Evolutionary conservation across 2,797 vertebrate genomes (phyloP), one percentile per base, ranked within the genome.

Genomic region (Rhinophrynus dorsalis): DNA sequence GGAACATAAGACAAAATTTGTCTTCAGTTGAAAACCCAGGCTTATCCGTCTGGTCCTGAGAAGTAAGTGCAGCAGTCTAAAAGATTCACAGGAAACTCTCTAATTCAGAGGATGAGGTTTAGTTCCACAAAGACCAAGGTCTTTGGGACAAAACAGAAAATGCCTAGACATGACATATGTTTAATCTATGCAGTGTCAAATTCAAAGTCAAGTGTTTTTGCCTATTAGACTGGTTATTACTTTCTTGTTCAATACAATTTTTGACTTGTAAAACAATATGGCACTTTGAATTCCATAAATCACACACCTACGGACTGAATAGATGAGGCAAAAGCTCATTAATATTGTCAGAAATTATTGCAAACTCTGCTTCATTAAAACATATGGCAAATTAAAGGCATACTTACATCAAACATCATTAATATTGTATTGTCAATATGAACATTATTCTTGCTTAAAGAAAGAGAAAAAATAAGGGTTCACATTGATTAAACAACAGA

Each of bases 261-360:
- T 33, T 44, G 33, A 40, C 29, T 56, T 48, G 32, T 7, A 63
- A 20, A 5, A 23, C 2, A 29, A 57, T 10, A 51, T 50, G 13
- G 9, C 32, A 69, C 1, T n/a, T 11, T 38, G 42, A 12, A 23
- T 32, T 6, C 18, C 48, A 50, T 72, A 57, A 72, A 72, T 72
- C 54, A 72, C 33, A 65, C 51, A 51, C 61, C 60, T 50, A 58
- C 60, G 50, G 24, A 50, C 51, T 24, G 33, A 18, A 61, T 13
- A 48, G 47, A 78, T 44, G 50, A 54, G 65, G 65, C 76, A 65
- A 67, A 23, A 21, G 33, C 44, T 76, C 56, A 9, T 77, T 67
- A 71, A 50, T 58, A 68, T 5, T 12, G 38, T 7, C 32, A 74
- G 76, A 30, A 67, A 23, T 40, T 68, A 79, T 80, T 61, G 71